Conservation (phyloP, 2,113 vertebrate species). For the Ceyx margarethae region DNA sequence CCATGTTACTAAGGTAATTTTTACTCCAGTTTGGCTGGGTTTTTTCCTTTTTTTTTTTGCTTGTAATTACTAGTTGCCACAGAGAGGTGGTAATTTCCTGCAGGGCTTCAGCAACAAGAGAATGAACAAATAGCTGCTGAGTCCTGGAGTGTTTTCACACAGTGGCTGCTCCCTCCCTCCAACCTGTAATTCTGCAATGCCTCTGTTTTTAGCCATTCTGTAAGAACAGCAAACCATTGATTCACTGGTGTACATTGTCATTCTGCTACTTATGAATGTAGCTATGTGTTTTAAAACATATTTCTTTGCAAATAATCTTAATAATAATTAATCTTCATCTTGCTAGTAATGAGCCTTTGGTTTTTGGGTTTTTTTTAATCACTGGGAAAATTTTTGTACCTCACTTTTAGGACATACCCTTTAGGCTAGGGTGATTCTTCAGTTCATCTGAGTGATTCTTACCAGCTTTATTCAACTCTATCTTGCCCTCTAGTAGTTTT, state of each 20-base stretch:
- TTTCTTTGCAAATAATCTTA: background rate
- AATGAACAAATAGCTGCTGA: background rate
- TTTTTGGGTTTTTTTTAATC: background rate
- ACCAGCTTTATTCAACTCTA: conserved; percentile 18
- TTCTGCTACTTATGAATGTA: background rate
- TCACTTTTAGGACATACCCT: background rate
- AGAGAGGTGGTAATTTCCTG: conserved; percentile 28
- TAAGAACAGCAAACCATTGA: background rate
- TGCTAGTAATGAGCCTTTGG: background rate
- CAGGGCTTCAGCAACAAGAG: conserved; percentile 12
- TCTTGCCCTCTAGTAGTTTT: background rate
- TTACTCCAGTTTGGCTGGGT: background rate
- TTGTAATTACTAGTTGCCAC: conserved; percentile 21
- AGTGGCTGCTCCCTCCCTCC: background rate
- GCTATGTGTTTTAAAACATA: conserved; percentile 1
- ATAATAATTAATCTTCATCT: background rate
- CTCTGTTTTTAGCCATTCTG: conserved; percentile 3
- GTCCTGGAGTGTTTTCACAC: background rate
- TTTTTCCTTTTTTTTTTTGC: background rate
- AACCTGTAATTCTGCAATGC: background rate
- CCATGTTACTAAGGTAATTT: background rate
- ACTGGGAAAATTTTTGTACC: background rate
- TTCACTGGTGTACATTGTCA: conserved; percentile 19
- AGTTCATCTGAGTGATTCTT: conserved; percentile 7
- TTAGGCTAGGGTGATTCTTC: background rate